Conservation (phyloP, 2,797 vertebrate species). For the Channallabes apus region DNA sequence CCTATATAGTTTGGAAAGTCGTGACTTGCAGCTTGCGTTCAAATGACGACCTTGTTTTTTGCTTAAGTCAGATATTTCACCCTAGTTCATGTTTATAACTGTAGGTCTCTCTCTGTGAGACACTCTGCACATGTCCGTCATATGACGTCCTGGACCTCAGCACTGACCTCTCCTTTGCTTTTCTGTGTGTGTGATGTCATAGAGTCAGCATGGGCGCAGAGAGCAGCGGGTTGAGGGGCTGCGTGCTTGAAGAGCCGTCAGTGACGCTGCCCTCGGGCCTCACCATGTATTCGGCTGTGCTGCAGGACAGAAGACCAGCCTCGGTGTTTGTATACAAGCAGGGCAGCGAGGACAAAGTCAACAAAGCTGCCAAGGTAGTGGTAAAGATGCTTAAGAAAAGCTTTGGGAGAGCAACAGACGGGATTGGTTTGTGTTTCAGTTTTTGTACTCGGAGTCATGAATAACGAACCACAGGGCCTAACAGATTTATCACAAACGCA, state of each 20-base stretch:
- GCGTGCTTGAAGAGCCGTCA: conserved; percentile 75
- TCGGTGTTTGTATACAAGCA: conserved; percentile 92
- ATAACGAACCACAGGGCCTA: not conserved
- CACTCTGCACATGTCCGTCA: too few relatives aligned
- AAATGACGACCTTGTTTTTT: too few relatives aligned
- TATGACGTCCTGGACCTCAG: not conserved
- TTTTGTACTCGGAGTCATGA: not conserved
- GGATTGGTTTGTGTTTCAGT: not conserved
- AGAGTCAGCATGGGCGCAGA: conserved; percentile 86
- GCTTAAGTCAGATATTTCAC: too few relatives aligned
- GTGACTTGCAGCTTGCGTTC: too few relatives aligned
- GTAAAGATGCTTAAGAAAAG: not conserved
- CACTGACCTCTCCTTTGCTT: not conserved
- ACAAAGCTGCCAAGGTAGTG: conserved; percentile 92
- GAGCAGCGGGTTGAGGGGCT: conserved; percentile 86
- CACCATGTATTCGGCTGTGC: conserved; percentile 80
- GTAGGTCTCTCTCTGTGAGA: too few relatives aligned
- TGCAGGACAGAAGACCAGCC: conserved; percentile 82
- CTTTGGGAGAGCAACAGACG: not conserved
- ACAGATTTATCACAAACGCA: not conserved
- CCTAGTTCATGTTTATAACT: too few relatives aligned
- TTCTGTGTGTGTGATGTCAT: not conserved
- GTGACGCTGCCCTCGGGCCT: conserved; percentile 83
- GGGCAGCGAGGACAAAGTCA: conserved; percentile 90
- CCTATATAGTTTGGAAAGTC: too few relatives aligned